Evolutionary conservation across 2,797 vertebrate species (phyloP).

Genomic region (Chaenodraco wilsoni): DNA sequence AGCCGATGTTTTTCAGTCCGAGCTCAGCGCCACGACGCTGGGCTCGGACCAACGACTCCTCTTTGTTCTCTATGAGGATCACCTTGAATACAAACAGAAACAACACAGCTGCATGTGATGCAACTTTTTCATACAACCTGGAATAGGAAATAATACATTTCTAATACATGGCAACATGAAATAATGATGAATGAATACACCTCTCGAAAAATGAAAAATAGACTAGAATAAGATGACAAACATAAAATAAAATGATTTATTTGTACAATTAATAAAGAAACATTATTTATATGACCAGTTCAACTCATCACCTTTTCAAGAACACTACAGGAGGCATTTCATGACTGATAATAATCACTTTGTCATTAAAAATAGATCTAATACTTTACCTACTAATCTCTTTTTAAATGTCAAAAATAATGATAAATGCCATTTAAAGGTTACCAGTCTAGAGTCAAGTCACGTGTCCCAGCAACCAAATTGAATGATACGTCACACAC

Average conservation of each 20-base stretch:
- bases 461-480: background rate
- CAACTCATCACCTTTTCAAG: background rate
- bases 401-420: constrained; percentile 2
- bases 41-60: constrained; percentile 92
- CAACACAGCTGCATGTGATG: background rate
- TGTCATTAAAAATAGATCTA: background rate
- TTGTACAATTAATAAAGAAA: too few relatives aligned
- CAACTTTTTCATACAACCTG: constrained; percentile 69
- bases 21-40: constrained; percentile 88
- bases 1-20: constrained; percentile 91
- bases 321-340: background rate
- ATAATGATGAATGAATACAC: background rate
- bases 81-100: constrained; percentile 80
- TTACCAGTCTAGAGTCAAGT: background rate
- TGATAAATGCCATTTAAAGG: background rate
- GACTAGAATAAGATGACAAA: background rate
- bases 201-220: background rate
- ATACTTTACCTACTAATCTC: background rate
- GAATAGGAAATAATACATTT: constrained; percentile 6
- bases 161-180: background rate
- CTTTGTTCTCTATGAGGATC: constrained; percentile 96
- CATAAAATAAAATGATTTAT: too few relatives aligned
- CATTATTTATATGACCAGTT: background rate
- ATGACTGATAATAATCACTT: background rate
- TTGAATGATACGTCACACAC: background rate